phyloP scores from a whole-genome alignment of 1,140 invertebrate genomes.

The Eueides isabella region DNA sequence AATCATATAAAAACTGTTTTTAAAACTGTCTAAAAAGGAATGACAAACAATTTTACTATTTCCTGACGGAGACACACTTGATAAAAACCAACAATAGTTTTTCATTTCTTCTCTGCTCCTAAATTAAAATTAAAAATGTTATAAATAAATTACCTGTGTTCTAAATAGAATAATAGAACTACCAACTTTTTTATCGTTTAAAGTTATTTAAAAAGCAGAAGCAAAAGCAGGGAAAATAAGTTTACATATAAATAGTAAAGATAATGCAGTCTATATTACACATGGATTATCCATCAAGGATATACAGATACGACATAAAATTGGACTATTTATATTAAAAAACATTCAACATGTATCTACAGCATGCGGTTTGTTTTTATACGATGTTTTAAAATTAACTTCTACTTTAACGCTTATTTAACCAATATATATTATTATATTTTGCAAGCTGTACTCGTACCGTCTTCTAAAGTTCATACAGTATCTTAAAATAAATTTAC shows the following conservation, averaged over 20 bases:
- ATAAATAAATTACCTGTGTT: not conserved
- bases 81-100: too few relatives aligned
- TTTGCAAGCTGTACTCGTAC: not conserved
- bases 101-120: not conserved
- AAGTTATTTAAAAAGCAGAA: conserved; percentile 47
- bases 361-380: not conserved
- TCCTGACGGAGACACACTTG: not conserved
- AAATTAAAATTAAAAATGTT: conserved; percentile 6
- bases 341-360: not conserved
- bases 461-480: not conserved
- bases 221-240: conserved; percentile 60
- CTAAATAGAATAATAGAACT: not conserved
- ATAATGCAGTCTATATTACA: conserved; percentile 35
- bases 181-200: not conserved
- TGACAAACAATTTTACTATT: not conserved
- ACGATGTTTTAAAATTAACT: not conserved
- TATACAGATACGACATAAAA: not conserved
- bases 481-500: not conserved
- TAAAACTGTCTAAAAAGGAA: not conserved
- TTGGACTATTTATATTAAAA: not conserved
- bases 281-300: conserved; percentile 35
- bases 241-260: conserved; percentile 42
- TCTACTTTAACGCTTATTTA: not conserved
- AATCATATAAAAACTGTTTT: conserved; percentile 40
- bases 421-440: not conserved